Conservation (phyloP, 2,888 invertebrate species). For the Nesidiocoris tenuis region DNA sequence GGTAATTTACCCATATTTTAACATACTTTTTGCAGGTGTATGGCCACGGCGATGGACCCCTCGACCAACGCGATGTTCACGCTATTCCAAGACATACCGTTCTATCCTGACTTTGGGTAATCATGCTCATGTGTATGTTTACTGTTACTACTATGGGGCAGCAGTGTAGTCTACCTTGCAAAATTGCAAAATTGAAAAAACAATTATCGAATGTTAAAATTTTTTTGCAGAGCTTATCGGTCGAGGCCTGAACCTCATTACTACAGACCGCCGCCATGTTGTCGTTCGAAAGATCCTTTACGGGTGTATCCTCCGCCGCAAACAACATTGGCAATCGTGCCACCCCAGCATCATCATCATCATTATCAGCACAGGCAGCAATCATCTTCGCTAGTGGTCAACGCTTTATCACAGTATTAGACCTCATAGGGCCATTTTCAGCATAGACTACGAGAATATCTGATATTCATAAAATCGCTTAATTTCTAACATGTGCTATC, state of each 20-base stretch:
- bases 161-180: background rate
- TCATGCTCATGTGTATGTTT: background rate
- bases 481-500: too few relatives aligned
- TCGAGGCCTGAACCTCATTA: background rate
- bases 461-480: too few relatives aligned
- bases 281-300: constrained; percentile 22
- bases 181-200: background rate
- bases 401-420: constrained; percentile 3
- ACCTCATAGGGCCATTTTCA: background rate
- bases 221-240: background rate
- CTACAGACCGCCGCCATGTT: constrained; percentile 12
- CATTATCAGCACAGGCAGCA: constrained; percentile 11
- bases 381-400: constrained; percentile 19
- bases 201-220: background rate
- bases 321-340: background rate
- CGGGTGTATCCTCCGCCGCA: background rate
- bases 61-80: constrained; percentile 48
- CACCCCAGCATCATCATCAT: background rate
- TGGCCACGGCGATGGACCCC: constrained; percentile 51
- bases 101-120: constrained; percentile 50
- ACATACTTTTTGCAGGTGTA: constrained; percentile 47
- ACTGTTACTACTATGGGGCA: background rate
- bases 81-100: constrained; percentile 52
- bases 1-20: too few relatives aligned
- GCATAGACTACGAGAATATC: too few relatives aligned